A percentile compares a stretch with the other conserved stretches of the same genome.
These are phyloP conservation scores for Andrena haemorrhoa DNA, from an alignment of 2,888 invertebrate species.

Conservation along the genomic window DNA sequence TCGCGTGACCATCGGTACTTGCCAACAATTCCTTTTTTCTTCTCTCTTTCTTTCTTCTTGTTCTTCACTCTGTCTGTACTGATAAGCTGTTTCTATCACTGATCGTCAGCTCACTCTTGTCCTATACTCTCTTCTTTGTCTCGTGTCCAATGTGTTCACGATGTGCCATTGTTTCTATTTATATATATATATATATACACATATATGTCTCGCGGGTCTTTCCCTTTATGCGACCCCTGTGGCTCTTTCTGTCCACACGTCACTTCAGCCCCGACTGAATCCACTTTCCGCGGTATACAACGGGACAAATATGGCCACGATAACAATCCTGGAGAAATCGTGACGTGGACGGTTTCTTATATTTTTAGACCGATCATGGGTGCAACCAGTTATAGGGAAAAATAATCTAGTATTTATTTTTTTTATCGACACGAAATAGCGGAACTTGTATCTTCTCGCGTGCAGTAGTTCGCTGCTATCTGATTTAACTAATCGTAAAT, in stretches of 20 bases:
- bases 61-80: slow-evolving; percentile 26
- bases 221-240: slow-evolving; percentile 17
- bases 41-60: slow-evolving; percentile 35
- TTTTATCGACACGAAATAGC: not conserved
- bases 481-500: not conserved
- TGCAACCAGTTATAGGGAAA: not conserved
- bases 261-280: slow-evolving; percentile 35
- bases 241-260: slow-evolving; percentile 19
- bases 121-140: slow-evolving; percentile 11
- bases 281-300: slow-evolving; percentile 34
- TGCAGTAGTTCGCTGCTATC: not conserved
- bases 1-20: slow-evolving; percentile 86
- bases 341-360: not conserved
- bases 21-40: slow-evolving; percentile 56
- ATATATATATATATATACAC: not conserved
- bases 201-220: slow-evolving; percentile 21
- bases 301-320: not conserved
- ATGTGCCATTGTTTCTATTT: slow-evolving; percentile 26
- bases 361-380: not conserved
- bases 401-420: not conserved
- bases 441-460: not conserved
- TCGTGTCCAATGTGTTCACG: slow-evolving; percentile 27
- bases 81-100: slow-evolving; percentile 25
- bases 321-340: not conserved
- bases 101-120: slow-evolving; percentile 12